phyloP scores from a whole-genome alignment of 2,113 vertebrate species.

The Rhinoptilus africanus region DNA sequence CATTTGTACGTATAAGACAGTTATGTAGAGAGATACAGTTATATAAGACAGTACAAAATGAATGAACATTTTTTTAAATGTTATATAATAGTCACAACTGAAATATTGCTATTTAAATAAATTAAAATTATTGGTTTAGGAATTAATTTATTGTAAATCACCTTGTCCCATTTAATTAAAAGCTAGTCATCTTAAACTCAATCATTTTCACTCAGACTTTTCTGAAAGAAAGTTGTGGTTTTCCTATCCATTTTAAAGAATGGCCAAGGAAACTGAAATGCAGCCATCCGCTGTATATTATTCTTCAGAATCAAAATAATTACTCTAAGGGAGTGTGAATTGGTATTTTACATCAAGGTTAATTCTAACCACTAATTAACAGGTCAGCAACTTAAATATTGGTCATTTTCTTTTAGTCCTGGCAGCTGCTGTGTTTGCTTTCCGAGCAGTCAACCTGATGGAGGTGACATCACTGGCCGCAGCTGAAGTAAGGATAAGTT shows the following conservation, averaged over 20 bases:
- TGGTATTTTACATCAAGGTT: background rate
- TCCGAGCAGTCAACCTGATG: constrained; percentile 98
- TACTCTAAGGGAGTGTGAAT: background rate
- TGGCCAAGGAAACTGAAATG: background rate
- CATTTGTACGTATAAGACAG: background rate
- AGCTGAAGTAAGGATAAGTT: constrained; percentile 90
- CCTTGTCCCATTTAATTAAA: background rate
- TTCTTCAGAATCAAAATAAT: background rate
- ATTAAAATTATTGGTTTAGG: background rate
- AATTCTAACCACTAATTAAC: constrained; percentile 1
- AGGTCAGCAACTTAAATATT: constrained; percentile 57
- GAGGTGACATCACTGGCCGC: constrained; percentile 96
- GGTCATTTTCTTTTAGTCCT: constrained; percentile 84
- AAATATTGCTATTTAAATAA: background rate
- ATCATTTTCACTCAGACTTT: background rate
- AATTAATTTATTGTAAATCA: background rate
- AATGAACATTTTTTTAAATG: background rate
- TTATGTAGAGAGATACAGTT: background rate
- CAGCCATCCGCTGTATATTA: background rate
- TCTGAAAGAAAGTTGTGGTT: background rate
- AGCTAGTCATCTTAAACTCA: background rate
- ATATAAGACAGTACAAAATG: background rate
- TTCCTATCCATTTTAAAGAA: background rate
- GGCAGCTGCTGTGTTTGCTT: constrained; percentile 96
- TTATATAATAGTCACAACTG: background rate